Base-by-base conservation (phyloP, 1,140 invertebrate species). In the Phortica variegata region DNA sequence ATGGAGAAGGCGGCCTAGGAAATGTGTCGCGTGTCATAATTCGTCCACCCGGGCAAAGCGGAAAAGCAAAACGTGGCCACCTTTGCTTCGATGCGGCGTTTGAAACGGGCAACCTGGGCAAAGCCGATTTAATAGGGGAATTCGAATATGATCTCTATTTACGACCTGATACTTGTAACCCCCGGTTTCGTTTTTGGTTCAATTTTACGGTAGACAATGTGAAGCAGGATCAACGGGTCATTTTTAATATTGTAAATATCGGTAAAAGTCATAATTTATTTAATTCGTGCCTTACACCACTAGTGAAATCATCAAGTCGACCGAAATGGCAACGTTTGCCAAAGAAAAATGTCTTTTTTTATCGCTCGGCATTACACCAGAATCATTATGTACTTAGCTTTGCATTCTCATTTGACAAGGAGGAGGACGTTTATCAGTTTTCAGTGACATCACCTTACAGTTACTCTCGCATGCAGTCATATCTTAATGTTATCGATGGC, bases 191-290 rank as follows among this genome's bases (percentile, higher is more conserved):
- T 32, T 86, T 97, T 47, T 98, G 95, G 95, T 98, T 97, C 76
- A 96, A 98, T 77, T 99, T 98, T 69, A 94, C 93, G 1, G 94
- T 98, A 9, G 94, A 98, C 75, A 99, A 99, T 79, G 92, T 94
- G 0, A 88, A 90, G 53, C 79, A 86, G 20, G 93, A 97, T 74
- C 95, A 95, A 85, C 84, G 93, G 54, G 93, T 98, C 1, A 89
- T 99, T 52, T 97, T 99, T 77, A 98, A 98, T 69, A 87, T 99
- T 42, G 93, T 98, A 2, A 99, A 99, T 79, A 87, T 98, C 40
- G 95, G 93, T 51, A 97, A 97, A 77, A 87, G 84, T 46, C 85
- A 87, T 47, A 95, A 91, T 63, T 78, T 97, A 7, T 98, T 94
- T 63, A 85, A 90, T 47, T 83, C 86, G 16, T 90, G 93, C 1